phyloP scores from a whole-genome alignment of 2,888 invertebrate genomes.

The Drosophila mimetica region DNA sequence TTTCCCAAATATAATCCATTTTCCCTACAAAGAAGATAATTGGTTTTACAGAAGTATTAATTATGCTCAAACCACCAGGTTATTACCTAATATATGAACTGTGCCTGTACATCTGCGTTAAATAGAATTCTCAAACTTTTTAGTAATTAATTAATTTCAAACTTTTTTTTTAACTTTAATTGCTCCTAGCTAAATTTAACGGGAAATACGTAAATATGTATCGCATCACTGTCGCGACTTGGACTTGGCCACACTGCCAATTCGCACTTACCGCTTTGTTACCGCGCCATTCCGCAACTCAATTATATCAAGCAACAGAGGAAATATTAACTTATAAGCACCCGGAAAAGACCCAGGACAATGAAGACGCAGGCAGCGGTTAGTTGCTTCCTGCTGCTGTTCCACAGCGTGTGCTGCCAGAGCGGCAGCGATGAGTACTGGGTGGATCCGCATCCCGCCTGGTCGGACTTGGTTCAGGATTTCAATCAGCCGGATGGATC shows the following conservation, averaged over 20 bases:
- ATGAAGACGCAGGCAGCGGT: slow-evolving; percentile 53
- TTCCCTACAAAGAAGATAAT: too few relatives aligned
- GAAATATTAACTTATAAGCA: background rate
- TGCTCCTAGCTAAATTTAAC: too few relatives aligned
- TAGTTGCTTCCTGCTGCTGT: slow-evolving; percentile 51
- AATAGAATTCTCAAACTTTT: too few relatives aligned
- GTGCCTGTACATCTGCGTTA: too few relatives aligned
- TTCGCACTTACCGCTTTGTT: background rate
- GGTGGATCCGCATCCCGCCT: slow-evolving; percentile 51
- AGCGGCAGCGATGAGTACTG: slow-evolving; percentile 41
- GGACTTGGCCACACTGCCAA: background rate
- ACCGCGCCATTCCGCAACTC: slow-evolving; percentile 3
- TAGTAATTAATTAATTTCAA: background rate
- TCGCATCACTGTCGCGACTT: background rate
- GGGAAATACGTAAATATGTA: too few relatives aligned
- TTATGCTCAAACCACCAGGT: too few relatives aligned
- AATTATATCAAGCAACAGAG: background rate
- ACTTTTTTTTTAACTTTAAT: background rate
- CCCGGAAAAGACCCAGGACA: background rate
- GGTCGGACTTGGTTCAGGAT: slow-evolving; percentile 37
- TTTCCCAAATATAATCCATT: too few relatives aligned
- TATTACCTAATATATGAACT: too few relatives aligned
- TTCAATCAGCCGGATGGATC: slow-evolving; percentile 4
- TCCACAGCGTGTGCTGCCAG: slow-evolving; percentile 57
- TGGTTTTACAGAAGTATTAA: too few relatives aligned